These are phyloP conservation scores for Cebus imitator DNA, from an alignment of 2,113 vertebrate species.

Conservation along the genomic window DNA sequence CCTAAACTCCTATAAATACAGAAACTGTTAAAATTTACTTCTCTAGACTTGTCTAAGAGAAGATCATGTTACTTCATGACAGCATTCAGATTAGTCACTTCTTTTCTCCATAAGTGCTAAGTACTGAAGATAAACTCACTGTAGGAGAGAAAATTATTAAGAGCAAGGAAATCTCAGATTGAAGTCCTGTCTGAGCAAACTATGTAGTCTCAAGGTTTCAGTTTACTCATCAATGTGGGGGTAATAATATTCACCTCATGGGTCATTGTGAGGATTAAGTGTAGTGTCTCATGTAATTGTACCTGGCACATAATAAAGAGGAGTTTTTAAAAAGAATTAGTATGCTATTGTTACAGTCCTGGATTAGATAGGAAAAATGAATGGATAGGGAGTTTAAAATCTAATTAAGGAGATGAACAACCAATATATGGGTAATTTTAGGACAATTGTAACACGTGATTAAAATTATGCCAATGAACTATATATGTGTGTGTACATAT, in stretches of 20 bases:
- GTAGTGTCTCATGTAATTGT: too few relatives aligned
- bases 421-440: neutral
- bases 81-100: neutral
- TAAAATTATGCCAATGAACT: neutral
- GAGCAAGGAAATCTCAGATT: neutral
- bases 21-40: constrained; percentile 25
- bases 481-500: neutral
- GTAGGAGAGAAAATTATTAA: neutral
- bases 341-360: neutral
- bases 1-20: neutral
- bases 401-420: neutral
- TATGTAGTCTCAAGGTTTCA: neutral
- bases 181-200: neutral
- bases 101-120: neutral
- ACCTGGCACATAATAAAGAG: neutral
- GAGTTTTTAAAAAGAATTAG: neutral
- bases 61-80: neutral
- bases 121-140: neutral
- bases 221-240: neutral
- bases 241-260: neutral
- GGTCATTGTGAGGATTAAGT: neutral
- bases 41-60: neutral
- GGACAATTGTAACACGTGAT: neutral
- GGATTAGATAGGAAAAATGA: neutral
- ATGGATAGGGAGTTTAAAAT: neutral